Evolutionary conservation across 2,888 invertebrate genomes (phyloP), one percentile per base, ranked within the genome.

Genomic region (Melanophora roralis): DNA sequence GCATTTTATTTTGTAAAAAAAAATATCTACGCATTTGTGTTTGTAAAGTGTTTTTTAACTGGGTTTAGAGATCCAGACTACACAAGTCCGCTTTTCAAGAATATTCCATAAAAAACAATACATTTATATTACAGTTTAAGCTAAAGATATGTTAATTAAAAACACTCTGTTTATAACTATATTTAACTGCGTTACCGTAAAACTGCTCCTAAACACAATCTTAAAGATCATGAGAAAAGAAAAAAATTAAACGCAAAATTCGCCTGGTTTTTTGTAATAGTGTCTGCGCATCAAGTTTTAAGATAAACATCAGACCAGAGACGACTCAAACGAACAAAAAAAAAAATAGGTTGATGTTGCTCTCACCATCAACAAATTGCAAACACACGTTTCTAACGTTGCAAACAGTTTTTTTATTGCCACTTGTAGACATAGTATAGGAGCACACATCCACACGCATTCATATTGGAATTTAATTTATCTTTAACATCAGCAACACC

Each of bases 271-370:
- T 72, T 72, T 76, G 38, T 34, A 55, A 68, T 40, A 81, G 82
- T 83, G 82, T 78, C 76, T 79, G 81, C 81, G 84, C 84, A 84
- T 84, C 82, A 81, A 74, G 81, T 80, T 83, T 64, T 47, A 60
- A 79, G 84, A 84, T 84, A 84, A 83, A 67, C 81, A 83, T 83
- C 82, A 73, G 65, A 73, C 72, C 80, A 76, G 80, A 40, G 6
- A 47, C n/a, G n/a, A n/a, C n/a, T n/a, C n/a, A n/a, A 47, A 45
- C 2, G 21, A 36, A 32, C 6, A 27, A 27, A 45, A 71, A 47
- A 65, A 75, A 72, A 74, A 71, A 34, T 47, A 23, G 74, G 45
- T 32, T 76, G 62, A 43, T 34, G 38, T 60, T 75, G 34, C 71
- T 73, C 69, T 67, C 76, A 57, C 73, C 65, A 74, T 72, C 75